phyloP scores from a whole-genome alignment of 1,140 invertebrate genomes.

The Augochlora pura region DNA sequence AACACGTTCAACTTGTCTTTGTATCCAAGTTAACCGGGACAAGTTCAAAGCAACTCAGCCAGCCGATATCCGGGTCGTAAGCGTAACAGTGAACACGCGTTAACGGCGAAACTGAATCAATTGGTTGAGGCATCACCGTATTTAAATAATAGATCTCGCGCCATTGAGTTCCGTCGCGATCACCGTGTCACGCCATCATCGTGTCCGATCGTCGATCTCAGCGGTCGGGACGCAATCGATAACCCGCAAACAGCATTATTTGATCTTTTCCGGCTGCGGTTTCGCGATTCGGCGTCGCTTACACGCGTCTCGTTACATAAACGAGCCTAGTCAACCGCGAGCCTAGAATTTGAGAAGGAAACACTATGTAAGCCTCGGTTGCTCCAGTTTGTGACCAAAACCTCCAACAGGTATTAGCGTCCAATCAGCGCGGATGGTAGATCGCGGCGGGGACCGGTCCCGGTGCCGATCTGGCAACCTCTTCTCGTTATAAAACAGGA shows the following conservation, averaged over 20 bases:
- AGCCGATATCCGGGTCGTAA: no score
- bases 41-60: no score
- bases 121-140: neutral
- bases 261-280: slow-evolving; percentile 14
- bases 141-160: neutral
- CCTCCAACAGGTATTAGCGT: slow-evolving; percentile 23
- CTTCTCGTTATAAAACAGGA: slow-evolving; percentile 44
- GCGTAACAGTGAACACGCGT: no score
- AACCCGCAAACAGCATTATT: slow-evolving; percentile 6
- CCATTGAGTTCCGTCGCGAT: neutral
- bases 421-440: slow-evolving; percentile 25
- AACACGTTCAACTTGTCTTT: no score
- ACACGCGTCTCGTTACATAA: slow-evolving; percentile 11
- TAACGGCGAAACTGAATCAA: neutral
- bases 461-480: slow-evolving; percentile 11
- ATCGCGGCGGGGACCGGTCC: slow-evolving; percentile 19
- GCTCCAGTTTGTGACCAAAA: slow-evolving; percentile 22
- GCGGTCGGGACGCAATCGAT: slow-evolving; percentile 9
- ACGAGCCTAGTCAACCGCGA: slow-evolving; percentile 1
- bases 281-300: neutral
- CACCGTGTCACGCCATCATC: neutral
- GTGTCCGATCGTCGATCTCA: neutral
- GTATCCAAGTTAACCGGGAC: no score
- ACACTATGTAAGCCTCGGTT: neutral
- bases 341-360: slow-evolving; percentile 41